These are phyloP conservation scores for Saturnia japonica DNA, from an alignment of 2,888 invertebrate genomes.

Conservation along the genomic window DNA sequence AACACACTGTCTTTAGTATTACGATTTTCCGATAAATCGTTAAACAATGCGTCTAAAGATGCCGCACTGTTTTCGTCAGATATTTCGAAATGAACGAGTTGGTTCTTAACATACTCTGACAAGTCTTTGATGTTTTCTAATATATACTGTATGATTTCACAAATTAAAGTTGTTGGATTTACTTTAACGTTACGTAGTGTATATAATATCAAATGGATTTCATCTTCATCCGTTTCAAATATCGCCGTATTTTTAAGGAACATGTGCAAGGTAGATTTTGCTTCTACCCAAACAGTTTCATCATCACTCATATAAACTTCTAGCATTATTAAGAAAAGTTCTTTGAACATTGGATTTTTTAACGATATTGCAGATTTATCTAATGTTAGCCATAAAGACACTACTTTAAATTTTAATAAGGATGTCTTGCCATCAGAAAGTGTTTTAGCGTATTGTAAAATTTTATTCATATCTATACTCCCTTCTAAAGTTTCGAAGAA, in stretches of 20 bases:
- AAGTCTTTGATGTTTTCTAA: constrained; percentile 59
- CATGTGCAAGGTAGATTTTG: constrained; percentile 77
- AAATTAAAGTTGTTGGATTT: constrained; percentile 56
- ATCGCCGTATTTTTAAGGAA: constrained; percentile 84
- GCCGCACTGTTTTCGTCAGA: constrained; percentile 56
- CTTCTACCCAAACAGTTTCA: constrained; percentile 71
- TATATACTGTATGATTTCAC: constrained; percentile 65
- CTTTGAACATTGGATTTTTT: constrained; percentile 76
- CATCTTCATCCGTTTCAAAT: constrained; percentile 84
- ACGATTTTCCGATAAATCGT: constrained; percentile 64
- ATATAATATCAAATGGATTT: constrained; percentile 86
- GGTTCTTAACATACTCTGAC: constrained; percentile 58
- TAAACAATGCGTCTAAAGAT: constrained; percentile 61
- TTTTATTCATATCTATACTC: constrained; percentile 66
- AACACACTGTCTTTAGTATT: constrained; percentile 59
- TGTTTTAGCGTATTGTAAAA: constrained; percentile 61
- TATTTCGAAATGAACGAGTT: constrained; percentile 65
- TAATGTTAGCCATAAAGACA: constrained; percentile 68
- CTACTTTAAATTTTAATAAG: constrained; percentile 72
- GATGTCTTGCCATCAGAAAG: constrained; percentile 51
- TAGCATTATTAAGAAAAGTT: constrained; percentile 80
- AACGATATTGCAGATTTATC: constrained; percentile 79
- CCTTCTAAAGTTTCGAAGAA: constrained; percentile 75
- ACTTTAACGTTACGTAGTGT: constrained; percentile 64
- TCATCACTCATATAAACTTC: constrained; percentile 74